Conservation (phyloP, 2,888 invertebrate genomes). For the Bugulina stolonifera region DNA sequence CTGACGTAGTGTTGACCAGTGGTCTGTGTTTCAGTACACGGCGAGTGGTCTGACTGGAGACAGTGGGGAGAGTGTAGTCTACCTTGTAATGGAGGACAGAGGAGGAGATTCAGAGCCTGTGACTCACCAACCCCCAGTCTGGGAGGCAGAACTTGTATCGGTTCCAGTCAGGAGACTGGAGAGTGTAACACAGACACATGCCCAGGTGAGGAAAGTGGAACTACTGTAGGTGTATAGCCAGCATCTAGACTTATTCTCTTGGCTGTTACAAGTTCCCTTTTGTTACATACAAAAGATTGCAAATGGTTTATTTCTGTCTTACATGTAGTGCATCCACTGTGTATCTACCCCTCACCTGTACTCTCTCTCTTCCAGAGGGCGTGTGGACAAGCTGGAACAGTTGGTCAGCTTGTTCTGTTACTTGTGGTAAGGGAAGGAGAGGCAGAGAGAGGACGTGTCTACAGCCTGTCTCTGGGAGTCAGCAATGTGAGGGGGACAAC, state of each 20-base stretch:
- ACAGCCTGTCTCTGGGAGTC: conserved; percentile 52
- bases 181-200: conserved; percentile 45
- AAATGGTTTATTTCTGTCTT: too few relatives aligned
- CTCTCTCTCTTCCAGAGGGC: conserved; percentile 48
- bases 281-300: too few relatives aligned
- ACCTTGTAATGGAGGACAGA: conserved; percentile 57
- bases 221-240: too few relatives aligned
- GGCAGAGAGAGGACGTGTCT: conserved; percentile 56
- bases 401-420: conserved; percentile 58
- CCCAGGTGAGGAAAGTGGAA: conserved; percentile 41
- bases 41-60: conserved; percentile 58
- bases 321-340: too few relatives aligned
- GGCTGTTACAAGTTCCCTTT: too few relatives aligned
- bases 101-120: conserved; percentile 57
- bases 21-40: conserved; percentile 40
- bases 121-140: conserved; percentile 50
- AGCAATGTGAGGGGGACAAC: conserved; percentile 50
- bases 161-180: conserved; percentile 40
- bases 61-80: conserved; percentile 58
- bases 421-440: conserved; percentile 56
- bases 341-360: too few relatives aligned
- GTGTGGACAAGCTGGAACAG: conserved; percentile 58
- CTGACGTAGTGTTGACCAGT: too few relatives aligned
- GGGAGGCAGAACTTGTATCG: conserved; percentile 48
- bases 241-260: too few relatives aligned